Conservation (phyloP, 2,888 invertebrate genomes). For the Mesochorus sp. region DNA sequence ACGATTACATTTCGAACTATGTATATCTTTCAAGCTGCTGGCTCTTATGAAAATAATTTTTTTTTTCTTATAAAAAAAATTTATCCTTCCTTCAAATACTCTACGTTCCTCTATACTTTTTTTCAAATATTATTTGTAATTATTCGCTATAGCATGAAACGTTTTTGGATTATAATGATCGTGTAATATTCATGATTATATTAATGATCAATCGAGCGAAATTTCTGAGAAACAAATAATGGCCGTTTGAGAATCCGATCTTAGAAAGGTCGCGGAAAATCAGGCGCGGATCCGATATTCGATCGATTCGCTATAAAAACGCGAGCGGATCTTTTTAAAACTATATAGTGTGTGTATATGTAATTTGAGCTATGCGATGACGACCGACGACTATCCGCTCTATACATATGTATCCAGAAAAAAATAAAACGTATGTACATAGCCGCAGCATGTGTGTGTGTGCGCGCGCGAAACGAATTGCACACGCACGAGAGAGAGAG, state of each 20-base stretch:
- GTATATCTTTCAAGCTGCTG: too few species aligned
- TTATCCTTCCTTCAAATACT: too few species aligned
- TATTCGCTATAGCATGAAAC: too few species aligned
- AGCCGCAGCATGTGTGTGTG: conserved; percentile 30
- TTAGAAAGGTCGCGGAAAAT: conserved; percentile 4
- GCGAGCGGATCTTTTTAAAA: conserved; percentile 5
- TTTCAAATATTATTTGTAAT: too few species aligned
- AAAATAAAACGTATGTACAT: conserved; percentile 3
- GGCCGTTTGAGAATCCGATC: not conserved
- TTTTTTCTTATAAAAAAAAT: too few species aligned
- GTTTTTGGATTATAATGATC: too few species aligned
- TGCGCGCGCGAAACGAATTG: conserved; percentile 66
- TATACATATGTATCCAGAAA: not conserved
- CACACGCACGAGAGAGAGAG: conserved; percentile 57
- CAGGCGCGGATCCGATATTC: conserved; percentile 17
- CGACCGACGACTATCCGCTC: conserved; percentile 18
- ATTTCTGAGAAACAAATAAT: too few species aligned
- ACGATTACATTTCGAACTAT: too few species aligned
- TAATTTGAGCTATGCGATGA: conserved; percentile 61
- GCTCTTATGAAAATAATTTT: too few species aligned
- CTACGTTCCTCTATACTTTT: too few species aligned
- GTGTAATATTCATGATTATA: too few species aligned
- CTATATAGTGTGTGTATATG: conserved; percentile 38
- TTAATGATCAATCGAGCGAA: too few species aligned
- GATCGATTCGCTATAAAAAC: conserved; percentile 54